Evolutionary conservation across 2,888 invertebrate genomes (phyloP), one percentile per base, ranked within the genome.

Genomic region (Nycteola revayana): DNA sequence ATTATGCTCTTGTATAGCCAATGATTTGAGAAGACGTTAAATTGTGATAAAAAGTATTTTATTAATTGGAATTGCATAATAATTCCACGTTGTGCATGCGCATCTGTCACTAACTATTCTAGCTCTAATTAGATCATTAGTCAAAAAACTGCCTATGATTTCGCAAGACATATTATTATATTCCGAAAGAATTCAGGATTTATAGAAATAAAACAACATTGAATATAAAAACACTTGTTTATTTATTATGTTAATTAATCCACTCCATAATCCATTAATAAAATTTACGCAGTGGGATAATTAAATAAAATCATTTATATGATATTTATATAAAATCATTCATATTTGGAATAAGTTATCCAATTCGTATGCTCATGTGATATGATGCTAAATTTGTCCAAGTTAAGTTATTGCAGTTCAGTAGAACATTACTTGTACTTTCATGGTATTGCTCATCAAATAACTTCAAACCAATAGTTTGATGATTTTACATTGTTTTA

Each of bases 261-360:
- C 79, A 79, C 70, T 78, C 75, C 71, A 65, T 79, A 80, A 77
- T 66, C 71, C 76, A 75, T 67, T 53, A 67, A 71, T 70, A 73
- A 75, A 81, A 73, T 69, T 74, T 75, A 76, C 65, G 55, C 57
- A 72, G 71, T 67, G 65, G 70, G 64, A 68, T 66, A 74, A 60
- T 74, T 72, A 75, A 71, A 75, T 69, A 71, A 65, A 66, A 31
- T 49, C 66, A 74, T 70, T 54, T 74, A 75, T 66, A 66, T 66
- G 31, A 49, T 66, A 75, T 70, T 55, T 74, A 75, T 66, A 66
- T 63, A 65, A 60, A 66, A 66, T 49, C 56, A 50, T 52, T 56
- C 44, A 50, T 54, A 66, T 61, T 65, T 65, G 56, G 60, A 73
- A 69, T 66, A 67, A 66, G 60, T 64, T 46, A 63, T 65, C 39